Percentiles rank a stretch among this genome's conserved stretches.
phyloP scores from a whole-genome alignment of 2,888 invertebrate species.

The Trissolcus brochymenae region DNA sequence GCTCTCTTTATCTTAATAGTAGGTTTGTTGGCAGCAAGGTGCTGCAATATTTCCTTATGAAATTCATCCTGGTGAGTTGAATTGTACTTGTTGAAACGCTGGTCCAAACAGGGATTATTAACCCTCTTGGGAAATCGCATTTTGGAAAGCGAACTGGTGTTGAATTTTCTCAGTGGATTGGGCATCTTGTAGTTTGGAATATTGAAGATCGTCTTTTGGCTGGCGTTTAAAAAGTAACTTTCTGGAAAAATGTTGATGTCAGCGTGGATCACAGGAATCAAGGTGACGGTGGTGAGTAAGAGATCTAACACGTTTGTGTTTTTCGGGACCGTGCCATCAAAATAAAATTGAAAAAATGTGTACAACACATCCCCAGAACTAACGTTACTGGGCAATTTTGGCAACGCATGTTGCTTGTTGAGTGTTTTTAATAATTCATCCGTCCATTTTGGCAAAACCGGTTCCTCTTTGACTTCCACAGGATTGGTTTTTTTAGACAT shows the following conservation, averaged over 20 bases:
- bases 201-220: background rate
- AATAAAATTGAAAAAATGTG: slow-evolving; percentile 26
- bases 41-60: background rate
- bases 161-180: background rate
- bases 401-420: background rate
- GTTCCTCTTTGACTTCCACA: too few relatives aligned
- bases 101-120: slow-evolving; percentile 9
- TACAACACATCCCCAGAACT: background rate
- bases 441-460: slow-evolving; percentile 13
- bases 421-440: background rate
- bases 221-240: background rate
- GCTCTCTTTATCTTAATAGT: slow-evolving; percentile 5
- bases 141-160: background rate
- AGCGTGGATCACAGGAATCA: background rate
- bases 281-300: background rate
- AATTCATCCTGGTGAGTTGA: slow-evolving; percentile 3
- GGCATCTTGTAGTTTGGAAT: background rate
- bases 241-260: slow-evolving; percentile 8
- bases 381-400: background rate
- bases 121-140: slow-evolving; percentile 1
- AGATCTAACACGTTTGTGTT: background rate
- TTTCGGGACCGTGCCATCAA: slow-evolving; percentile 1
- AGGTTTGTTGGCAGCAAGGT: background rate
- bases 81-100: slow-evolving; percentile 13
- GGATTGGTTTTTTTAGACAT: too few relatives aligned